Conservation (phyloP, 2,888 invertebrate genomes). For the Halictus ligatus region DNA sequence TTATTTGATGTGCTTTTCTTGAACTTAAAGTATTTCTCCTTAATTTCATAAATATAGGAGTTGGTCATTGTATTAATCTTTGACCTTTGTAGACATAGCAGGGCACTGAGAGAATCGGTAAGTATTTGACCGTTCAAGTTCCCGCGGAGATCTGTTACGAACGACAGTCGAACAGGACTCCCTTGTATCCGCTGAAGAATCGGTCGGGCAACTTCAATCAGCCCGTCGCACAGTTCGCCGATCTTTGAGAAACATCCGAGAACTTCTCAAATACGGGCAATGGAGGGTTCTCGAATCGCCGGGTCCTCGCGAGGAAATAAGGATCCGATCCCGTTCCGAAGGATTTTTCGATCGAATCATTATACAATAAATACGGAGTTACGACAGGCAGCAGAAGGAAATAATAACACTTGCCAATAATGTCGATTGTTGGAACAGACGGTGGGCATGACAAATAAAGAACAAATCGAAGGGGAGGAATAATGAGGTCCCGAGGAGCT, state of each 20-base stretch:
- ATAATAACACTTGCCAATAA: background rate
- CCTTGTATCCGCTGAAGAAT: slow-evolving; percentile 46
- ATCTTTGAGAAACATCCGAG: slow-evolving; percentile 45
- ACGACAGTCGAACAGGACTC: slow-evolving; percentile 23
- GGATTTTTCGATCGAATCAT: background rate
- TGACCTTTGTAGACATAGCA: too few relatives aligned
- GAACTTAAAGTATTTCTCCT: too few relatives aligned
- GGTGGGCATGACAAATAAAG: background rate
- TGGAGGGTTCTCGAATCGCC: slow-evolving; percentile 1
- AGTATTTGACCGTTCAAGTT: slow-evolving; percentile 39
- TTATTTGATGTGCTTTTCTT: too few relatives aligned
- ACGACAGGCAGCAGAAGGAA: background rate
- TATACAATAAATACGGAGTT: background rate
- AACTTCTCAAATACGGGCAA: slow-evolving; percentile 44
- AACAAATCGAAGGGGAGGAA: background rate
- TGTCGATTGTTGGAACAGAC: background rate
- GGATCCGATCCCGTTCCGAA: background rate
- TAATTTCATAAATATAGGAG: too few relatives aligned
- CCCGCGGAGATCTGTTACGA: slow-evolving; percentile 37
- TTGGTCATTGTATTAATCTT: too few relatives aligned
- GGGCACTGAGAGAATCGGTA: too few relatives aligned
- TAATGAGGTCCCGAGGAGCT: background rate
- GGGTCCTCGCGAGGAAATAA: background rate
- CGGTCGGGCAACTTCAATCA: slow-evolving; percentile 43
- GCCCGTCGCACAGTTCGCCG: slow-evolving; percentile 26